These are phyloP conservation scores for Biston betularia DNA, from an alignment of 2,888 invertebrate genomes.

Conservation along the genomic window DNA sequence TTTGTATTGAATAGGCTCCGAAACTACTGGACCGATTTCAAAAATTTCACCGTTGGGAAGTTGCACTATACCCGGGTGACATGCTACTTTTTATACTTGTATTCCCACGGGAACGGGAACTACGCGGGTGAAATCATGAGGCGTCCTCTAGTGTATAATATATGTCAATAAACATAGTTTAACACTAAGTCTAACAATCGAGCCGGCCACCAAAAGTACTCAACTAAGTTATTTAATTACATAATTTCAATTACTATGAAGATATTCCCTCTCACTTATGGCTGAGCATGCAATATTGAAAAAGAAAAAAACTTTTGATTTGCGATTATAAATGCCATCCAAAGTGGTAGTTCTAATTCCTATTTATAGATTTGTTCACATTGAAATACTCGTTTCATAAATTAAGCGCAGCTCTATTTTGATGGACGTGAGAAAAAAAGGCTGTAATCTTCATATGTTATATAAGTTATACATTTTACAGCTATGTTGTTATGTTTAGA, in stretches of 20 bases:
- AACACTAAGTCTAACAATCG: too few species aligned
- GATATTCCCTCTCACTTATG: constrained; percentile 30
- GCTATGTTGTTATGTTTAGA: constrained; percentile 27
- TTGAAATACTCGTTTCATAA: constrained; percentile 42
- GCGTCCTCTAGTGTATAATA: too few species aligned
- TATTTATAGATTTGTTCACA: constrained; percentile 11
- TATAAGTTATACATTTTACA: constrained; percentile 33
- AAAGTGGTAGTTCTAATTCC: neutral
- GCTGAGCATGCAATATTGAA: constrained; percentile 9
- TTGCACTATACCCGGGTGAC: too few species aligned
- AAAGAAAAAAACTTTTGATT: constrained; percentile 25
- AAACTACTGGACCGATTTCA: too few species aligned
- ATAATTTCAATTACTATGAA: constrained; percentile 24
- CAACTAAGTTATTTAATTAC: constrained; percentile 12
- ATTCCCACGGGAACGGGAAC: too few species aligned
- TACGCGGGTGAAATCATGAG: too few species aligned
- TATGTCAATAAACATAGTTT: too few species aligned
- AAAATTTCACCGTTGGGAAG: too few species aligned
- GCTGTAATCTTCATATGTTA: constrained; percentile 40
- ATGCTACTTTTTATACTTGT: too few species aligned
- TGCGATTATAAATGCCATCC: constrained; percentile 8
- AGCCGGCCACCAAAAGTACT: too few species aligned
- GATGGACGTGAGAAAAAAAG: constrained; percentile 56
- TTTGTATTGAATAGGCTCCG: too few species aligned
- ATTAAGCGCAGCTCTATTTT: constrained; percentile 48